These are phyloP conservation scores for Falco punctatus DNA, from an alignment of 2,113 vertebrate species.

Conservation along the genomic window DNA sequence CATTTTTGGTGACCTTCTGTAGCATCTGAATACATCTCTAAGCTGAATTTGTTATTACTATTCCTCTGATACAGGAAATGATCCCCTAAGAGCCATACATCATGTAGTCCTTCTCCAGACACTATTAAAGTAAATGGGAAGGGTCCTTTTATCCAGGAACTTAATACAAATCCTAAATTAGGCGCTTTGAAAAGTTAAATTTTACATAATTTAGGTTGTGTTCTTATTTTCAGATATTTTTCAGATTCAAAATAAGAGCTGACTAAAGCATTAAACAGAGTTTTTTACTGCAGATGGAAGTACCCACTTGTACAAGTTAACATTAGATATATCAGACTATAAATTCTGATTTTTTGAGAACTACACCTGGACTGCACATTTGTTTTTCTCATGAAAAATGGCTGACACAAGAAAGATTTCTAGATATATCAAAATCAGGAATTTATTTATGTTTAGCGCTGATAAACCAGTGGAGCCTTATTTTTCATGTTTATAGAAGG, in stretches of 20 bases:
- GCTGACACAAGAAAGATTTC: background rate
- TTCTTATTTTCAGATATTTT: background rate
- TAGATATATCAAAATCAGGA: background rate
- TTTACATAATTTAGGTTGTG: background rate
- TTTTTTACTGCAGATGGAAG: background rate
- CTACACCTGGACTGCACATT: background rate
- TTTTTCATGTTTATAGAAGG: background rate
- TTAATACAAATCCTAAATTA: background rate
- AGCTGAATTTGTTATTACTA: background rate
- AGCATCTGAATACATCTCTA: background rate
- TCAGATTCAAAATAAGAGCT: constrained; percentile 15
- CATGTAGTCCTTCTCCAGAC: background rate
- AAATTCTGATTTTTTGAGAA: background rate
- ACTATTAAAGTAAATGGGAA: background rate
- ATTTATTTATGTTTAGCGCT: background rate
- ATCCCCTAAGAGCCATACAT: background rate
- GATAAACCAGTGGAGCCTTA: background rate
- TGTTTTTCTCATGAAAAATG: constrained; percentile 14
- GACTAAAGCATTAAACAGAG: background rate
- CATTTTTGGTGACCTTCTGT: background rate
- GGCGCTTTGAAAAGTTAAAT: background rate
- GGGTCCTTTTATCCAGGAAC: background rate
- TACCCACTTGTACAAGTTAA: background rate
- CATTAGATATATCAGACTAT: background rate
- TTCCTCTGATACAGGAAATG: background rate